phyloP scores from a whole-genome alignment of 2,797 vertebrate genomes.

The Hyperoplus lanceolatus region DNA sequence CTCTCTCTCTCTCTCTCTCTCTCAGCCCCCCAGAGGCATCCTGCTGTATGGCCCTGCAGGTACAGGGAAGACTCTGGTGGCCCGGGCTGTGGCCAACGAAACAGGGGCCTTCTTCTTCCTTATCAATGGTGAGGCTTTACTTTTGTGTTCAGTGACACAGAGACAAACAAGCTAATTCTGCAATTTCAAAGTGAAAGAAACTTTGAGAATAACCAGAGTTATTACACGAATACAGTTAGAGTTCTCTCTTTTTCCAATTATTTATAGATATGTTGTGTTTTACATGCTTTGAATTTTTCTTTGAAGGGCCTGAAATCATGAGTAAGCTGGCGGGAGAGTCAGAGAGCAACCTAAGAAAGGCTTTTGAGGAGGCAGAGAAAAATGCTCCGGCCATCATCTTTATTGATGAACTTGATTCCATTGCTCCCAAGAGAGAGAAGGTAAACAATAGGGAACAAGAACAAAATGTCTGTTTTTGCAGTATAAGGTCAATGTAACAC shows the following conservation, averaged over 20 bases:
- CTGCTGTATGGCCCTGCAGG: conserved; percentile 86
- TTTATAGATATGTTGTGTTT: conserved; percentile 29
- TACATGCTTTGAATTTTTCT: conserved; percentile 11
- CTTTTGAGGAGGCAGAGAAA: conserved; percentile 97
- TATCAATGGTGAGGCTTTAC: conserved; percentile 75
- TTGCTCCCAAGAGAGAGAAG: conserved; percentile 98
- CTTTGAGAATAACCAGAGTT: neutral
- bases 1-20: neutral
- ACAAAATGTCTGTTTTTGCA: neutral
- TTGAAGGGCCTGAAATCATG: conserved; percentile 96
- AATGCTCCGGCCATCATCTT: conserved; percentile 98
- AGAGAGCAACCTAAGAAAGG: conserved; percentile 97
- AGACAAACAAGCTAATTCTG: neutral
- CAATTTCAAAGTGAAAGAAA: neutral
- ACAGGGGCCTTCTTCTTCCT: conserved; percentile 88
- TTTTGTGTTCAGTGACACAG: neutral
- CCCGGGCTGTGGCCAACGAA: conserved; percentile 87
- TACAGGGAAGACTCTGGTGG: conserved; percentile 86
- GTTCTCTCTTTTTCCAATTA: neutral
- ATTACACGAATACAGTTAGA: neutral
- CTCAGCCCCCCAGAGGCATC: conserved; percentile 85
- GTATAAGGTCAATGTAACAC: neutral
- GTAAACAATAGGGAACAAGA: conserved; percentile 71
- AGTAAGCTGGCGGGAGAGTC: conserved; percentile 97
- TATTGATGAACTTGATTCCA: conserved; percentile 96